A percentile compares a stretch with the other conserved stretches of the same genome.
Conservation (phyloP, 2,797 vertebrate genomes). For the Labroides dimidiatus region DNA sequence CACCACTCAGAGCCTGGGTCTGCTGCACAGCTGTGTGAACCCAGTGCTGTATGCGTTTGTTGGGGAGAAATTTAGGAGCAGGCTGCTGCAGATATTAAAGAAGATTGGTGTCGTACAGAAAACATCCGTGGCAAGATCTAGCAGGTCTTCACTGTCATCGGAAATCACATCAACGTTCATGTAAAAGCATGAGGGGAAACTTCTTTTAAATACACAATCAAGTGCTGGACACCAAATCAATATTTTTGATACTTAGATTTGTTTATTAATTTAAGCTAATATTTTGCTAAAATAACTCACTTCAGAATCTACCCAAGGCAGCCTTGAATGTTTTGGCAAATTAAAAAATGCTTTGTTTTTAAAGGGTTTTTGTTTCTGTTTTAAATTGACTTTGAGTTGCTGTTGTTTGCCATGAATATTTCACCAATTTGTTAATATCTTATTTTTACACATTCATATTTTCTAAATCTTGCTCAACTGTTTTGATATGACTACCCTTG, state of each 20-base stretch:
- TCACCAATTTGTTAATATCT: not conserved
- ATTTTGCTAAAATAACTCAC: too few species aligned
- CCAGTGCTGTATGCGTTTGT: slow-evolving; percentile 82
- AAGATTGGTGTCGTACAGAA: slow-evolving; percentile 50
- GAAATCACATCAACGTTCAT: slow-evolving; percentile 74
- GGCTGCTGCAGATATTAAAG: slow-evolving; percentile 49
- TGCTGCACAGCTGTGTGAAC: slow-evolving; percentile 82
- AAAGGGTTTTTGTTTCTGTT: not conserved
- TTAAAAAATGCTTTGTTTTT: not conserved
- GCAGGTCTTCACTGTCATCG: slow-evolving; percentile 73
- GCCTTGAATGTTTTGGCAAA: not conserved
- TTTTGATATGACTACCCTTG: too few species aligned
- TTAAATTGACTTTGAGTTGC: not conserved
- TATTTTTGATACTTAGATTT: not conserved
- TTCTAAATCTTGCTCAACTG: not conserved
- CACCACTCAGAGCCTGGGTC: slow-evolving; percentile 74
- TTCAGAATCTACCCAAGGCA: not conserved
- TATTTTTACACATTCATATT: not conserved
- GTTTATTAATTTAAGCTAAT: too few species aligned
- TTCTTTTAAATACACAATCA: not conserved
- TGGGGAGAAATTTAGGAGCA: slow-evolving; percentile 77
- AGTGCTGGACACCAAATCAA: not conserved
- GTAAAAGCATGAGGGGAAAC: slow-evolving; percentile 46
- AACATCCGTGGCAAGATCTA: slow-evolving; percentile 21
- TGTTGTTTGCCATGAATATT: not conserved